Conservation (phyloP, 1,140 invertebrate species). For the Ganaspis sp. region DNA sequence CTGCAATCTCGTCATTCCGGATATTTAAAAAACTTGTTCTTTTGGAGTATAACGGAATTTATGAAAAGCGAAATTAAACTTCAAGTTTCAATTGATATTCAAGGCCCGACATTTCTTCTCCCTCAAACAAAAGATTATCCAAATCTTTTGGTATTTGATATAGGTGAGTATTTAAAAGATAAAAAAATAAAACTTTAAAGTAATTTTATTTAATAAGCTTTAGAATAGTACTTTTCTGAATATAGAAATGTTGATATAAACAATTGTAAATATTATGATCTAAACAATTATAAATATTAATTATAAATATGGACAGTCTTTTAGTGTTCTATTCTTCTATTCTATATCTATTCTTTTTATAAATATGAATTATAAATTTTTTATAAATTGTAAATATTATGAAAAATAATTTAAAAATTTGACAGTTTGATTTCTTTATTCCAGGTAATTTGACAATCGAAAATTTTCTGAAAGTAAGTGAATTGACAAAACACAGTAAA, state of each 20-base stretch:
- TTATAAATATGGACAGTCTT: too few species aligned
- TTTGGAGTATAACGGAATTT: conserved; percentile 74
- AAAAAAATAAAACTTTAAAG: conserved; percentile 37
- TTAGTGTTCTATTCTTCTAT: too few species aligned
- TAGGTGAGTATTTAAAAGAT: conserved; percentile 77
- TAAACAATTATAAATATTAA: too few species aligned
- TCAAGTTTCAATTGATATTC: conserved; percentile 84
- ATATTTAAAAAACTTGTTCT: conserved; percentile 53
- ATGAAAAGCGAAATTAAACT: conserved; percentile 81
- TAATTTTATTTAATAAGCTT: too few species aligned
- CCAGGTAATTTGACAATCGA: conserved; percentile 84
- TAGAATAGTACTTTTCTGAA: background rate
- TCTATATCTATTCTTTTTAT: too few species aligned
- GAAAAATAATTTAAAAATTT: background rate
- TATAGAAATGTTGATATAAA: too few species aligned
- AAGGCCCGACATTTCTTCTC: conserved; percentile 85
- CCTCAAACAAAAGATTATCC: conserved; percentile 88
- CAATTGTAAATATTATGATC: too few species aligned
- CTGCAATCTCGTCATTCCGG: conserved; percentile 48
- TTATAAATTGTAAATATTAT: too few species aligned
- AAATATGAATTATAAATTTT: too few species aligned
- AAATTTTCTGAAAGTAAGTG: conserved; percentile 86
- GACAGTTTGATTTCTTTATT: conserved; percentile 42
- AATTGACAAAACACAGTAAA: conserved; percentile 60
- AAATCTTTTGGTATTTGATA: conserved; percentile 86